Evolutionary conservation across 2,888 invertebrate species (phyloP), one percentile per base, ranked within the genome.

Genomic region (Euzetes globulus): DNA sequence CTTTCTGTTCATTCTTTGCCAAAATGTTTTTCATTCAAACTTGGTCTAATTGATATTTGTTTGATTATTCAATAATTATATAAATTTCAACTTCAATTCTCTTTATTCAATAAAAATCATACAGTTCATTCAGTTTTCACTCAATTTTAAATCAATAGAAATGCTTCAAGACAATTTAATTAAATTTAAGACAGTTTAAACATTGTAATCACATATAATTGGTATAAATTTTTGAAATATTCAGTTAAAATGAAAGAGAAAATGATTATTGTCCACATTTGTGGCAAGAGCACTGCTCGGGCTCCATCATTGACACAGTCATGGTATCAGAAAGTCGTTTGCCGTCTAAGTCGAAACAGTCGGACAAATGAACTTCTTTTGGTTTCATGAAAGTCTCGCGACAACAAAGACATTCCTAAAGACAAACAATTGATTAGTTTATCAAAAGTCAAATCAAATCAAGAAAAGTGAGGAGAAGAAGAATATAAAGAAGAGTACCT

Each of bases 261-360:
- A 5, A 6, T 33, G 15, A 15, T 74, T 55, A 37, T 29, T 33
- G 55, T 33, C 58, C 78, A 68, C 79, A 79, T 60, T 77, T 78
- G 72, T 77, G 77, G 45, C 94, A 94, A 84, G 90, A 90, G 84
- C 94, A 94, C 80, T 93, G 91, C 45, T 90, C 89, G 0, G 94
- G 94, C 82, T 94, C 94, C 76, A 90, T 87, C 75, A 94, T 85
- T 79, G 90, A 89, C 58, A 94, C 88, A 80, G 91, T 90, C 90
- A 94, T 79, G 0, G 78, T 76, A 13, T 87, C 86, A 11, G 55
- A 19, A 72, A 94, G 83, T 78, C 91, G 86, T 29, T 90, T 84
- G 3, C 94, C 94, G 82, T 94, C 93, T 19, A 91, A 89, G 83
- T 93, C 90, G 81, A 92, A 94, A 82, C 94, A 94, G 80, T 93